Base-by-base conservation (phyloP, 1,140 invertebrate genomes). In the Drosophila nigrodunni region DNA sequence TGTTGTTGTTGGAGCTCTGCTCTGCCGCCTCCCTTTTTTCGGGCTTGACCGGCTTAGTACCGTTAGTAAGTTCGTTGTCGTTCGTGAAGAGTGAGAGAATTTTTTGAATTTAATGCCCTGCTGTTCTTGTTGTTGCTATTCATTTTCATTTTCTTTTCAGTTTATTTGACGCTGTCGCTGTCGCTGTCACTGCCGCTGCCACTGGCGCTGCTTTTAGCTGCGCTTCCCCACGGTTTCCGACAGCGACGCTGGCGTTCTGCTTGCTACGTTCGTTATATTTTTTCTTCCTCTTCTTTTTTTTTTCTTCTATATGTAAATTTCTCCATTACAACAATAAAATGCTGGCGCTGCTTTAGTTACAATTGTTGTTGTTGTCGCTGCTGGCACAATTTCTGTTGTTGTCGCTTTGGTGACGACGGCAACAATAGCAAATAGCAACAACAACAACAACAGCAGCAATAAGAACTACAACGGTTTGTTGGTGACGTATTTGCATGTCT, bases 21-120 rank as follows among this genome's bases (percentile, higher is more conserved):
- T 50, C 30, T 61, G 68, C 44, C 21, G 61, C 61, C 58, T 69
- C 41, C 73, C 67, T 46, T 75, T 75, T 75, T 74, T 73, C 67
- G 66, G 82, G 83, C 85, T 88, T 88, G 83, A 88, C 83, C 83
- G 85, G 83, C 83, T 88, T 88, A 79, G 80, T 88, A 88, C 83
- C 83, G 83, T 88, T 89, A 89, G 85, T 81, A 89, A 80, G 78
- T 89, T 89, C 80, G 85, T 89, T 89, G 85, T 80, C 80, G 77
- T 59, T 85, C 70, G 70, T 65, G 61, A 55, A 58, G 50, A 62
- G 55, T 59, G 74, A 81, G 80, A 88, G 85, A 81, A 88, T 81
- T 83, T 30, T 87, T 80, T 80, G 69, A 88, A 77, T 82, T 79
- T 72, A 43, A 62, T 74, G 37, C 21, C 35, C 49, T 47, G 54